Conservation (phyloP, 2,113 vertebrate species). For the Trematomus loennbergii region DNA sequence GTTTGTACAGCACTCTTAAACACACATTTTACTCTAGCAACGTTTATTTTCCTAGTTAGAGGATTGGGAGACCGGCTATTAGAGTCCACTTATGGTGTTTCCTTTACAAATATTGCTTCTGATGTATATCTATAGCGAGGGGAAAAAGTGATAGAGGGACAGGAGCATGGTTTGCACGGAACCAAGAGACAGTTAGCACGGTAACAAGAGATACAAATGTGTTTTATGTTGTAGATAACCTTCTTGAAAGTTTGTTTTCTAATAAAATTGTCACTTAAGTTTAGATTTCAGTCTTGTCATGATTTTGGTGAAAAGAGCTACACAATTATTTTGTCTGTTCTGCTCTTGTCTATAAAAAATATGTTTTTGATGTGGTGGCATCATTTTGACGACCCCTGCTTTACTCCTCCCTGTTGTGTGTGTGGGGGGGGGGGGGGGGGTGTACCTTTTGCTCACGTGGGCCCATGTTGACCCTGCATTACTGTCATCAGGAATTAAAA, state of each 20-base stretch:
- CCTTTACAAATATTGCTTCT: constrained; percentile 61
- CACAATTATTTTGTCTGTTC: background rate
- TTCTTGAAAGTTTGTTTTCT: background rate
- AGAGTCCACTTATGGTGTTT: constrained; percentile 47
- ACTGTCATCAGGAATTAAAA: background rate
- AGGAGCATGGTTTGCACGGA: background rate
- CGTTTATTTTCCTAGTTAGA: constrained; percentile 61
- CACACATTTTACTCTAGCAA: background rate
- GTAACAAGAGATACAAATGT: background rate
- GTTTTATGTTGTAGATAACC: background rate
- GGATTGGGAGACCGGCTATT: constrained; percentile 39
- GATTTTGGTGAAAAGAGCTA: background rate
- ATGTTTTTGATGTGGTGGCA: background rate
- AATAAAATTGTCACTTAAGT: background rate
- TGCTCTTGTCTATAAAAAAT: constrained; percentile 1
- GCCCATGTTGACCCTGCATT: constrained; percentile 1
- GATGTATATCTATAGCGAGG: constrained; percentile 34
- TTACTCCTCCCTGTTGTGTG: no score
- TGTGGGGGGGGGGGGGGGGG: no score
- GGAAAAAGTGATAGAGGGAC: constrained; percentile 9
- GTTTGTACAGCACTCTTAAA: constrained; percentile 8
- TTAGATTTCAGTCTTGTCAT: background rate
- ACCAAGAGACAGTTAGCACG: background rate
- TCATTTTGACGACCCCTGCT: background rate
- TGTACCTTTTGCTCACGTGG: background rate